Base-by-base conservation (phyloP, 92 coral and sea anemone genomes). In the Siderastrea radians region DNA sequence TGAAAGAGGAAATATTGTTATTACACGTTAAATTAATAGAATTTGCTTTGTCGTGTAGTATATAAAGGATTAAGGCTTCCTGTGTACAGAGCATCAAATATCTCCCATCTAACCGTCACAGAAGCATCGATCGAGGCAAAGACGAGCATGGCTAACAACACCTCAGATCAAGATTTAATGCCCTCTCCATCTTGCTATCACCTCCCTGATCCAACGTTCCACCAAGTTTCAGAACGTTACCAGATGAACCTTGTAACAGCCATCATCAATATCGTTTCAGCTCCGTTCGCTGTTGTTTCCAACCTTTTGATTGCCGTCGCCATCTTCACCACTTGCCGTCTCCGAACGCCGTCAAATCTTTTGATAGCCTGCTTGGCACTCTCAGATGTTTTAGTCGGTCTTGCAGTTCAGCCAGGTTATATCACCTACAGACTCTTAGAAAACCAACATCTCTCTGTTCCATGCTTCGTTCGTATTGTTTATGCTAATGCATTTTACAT, bases 341-440 rank as follows among this genome's bases (percentile, higher is more conserved):
- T 85, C 5, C 60, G 83, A 65, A 48, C 68, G 5, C 89, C 89
- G 14, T 85, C 89, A 43, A 85, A 85, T 19, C 72, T 85, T 53
- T 68, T 85, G 2, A 85, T 75, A 16, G 83, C 17, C 3, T 76
- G 89, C 54, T 49, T 85, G 48, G 89, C 89, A 12, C 63, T 85
- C 55, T 75, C 83, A 1, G 89, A 85, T 51, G 15, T 77, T 8
- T 19, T 85, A 15, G 78, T 85, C 6, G 89, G 89, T 2, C 66
- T 85, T 2, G 43, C 74, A 43, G 89, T 77, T 17, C 89, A 85
- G 26, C 89, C 89, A 16, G 81, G 83, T 38, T 85, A 77, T 17
- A 51, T 85, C 5, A 57, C 58, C 14, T 85, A 51, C 38, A 66
- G 84, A 26, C 89, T 85, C 48, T 71, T 69, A 74, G 84, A 85